Evolutionary conservation across 2,888 invertebrate genomes (phyloP), one percentile per base, ranked within the genome.

Genomic region (Standfussiana lucernea): DNA sequence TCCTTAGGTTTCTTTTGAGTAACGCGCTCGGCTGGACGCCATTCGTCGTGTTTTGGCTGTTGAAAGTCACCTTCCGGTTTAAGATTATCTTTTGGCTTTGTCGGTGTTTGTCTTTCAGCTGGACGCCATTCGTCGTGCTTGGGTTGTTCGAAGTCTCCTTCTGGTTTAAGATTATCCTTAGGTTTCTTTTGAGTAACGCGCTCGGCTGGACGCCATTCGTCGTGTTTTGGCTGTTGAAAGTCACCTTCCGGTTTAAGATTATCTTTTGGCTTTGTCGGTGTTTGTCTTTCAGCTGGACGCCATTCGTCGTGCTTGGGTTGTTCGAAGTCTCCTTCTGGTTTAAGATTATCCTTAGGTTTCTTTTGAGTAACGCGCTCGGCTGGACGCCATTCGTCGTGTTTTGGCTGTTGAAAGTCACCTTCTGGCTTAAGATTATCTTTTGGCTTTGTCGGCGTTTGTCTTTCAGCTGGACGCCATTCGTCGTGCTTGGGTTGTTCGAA

Each of bases 161-260:
- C 85, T 0, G 86, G 84, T n/a, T 62, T 86, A 0, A 92, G 72
- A 37, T 97, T 97, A 82, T 97, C 97, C 6, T 94, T 87, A 0
- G 95, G 96, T 81, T 92, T 96, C 10, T 90, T 95, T 0, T 4
- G 79, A 0, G 67, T 72, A 0, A 4, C 59, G 0, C 82, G 18
- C 13, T 85, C 82, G 1, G 80, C 82, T 0, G 82, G 82, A 1
- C 75, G 75, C 83, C 83, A 83, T 56, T 77, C 53, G 0, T 86
- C 85, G 0, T 82, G 80, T 0, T 85, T 85, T 87, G 62, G 89
- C 89, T 85, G 77, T 91, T 90, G 85, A 85, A 77, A 96, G 85
- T 85, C 97, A 1, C 97, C 97, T 91, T 98, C 97, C 0, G 97
- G 97, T 72, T 93, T 94, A 0, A 98, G 89, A 80, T 97, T 97